Percentiles rank a stretch among this genome's conserved stretches.
These are phyloP conservation scores for Muricea muricata DNA, from an alignment of 92 coral and sea anemone genomes.

Conservation along the genomic window DNA sequence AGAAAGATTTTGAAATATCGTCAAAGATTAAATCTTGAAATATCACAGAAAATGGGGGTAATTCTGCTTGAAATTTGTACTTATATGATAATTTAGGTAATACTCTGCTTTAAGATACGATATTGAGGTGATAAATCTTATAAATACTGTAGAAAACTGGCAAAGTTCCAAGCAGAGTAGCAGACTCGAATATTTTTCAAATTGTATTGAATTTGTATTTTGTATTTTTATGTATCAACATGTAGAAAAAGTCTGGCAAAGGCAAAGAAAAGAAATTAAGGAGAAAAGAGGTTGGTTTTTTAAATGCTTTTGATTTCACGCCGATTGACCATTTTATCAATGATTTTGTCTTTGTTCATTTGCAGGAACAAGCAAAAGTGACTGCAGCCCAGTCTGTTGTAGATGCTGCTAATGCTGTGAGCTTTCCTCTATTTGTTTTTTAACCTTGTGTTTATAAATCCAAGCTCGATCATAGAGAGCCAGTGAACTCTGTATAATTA, in stretches of 20 bases:
- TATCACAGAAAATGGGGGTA: slow-evolving; percentile 41
- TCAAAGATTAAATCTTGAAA: not conserved
- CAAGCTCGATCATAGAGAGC: not conserved
- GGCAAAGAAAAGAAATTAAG: slow-evolving; percentile 95
- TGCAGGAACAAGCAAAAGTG: slow-evolving; percentile 90
- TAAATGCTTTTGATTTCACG: not conserved
- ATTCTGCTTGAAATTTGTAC: not conserved
- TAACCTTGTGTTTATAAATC: not conserved
- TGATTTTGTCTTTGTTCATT: not conserved
- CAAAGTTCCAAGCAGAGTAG: not conserved
- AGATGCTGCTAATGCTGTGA: slow-evolving; percentile 91
- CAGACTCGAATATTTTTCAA: not conserved
- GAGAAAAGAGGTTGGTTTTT: slow-evolving; percentile 84
- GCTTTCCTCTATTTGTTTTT: not conserved
- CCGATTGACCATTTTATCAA: not conserved
- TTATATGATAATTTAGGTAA: not conserved
- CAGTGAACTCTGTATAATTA: not conserved
- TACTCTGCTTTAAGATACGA: not conserved
- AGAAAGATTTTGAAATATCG: too few relatives aligned
- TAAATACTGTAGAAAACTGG: not conserved
- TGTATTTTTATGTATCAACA: not conserved
- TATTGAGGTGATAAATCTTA: not conserved
- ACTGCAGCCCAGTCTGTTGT: slow-evolving; percentile 92
- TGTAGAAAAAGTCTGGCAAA: slow-evolving; percentile 87
- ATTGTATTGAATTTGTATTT: not conserved